Base-by-base conservation (phyloP, 2,888 invertebrate genomes). In the Drosophila paramelanica region DNA sequence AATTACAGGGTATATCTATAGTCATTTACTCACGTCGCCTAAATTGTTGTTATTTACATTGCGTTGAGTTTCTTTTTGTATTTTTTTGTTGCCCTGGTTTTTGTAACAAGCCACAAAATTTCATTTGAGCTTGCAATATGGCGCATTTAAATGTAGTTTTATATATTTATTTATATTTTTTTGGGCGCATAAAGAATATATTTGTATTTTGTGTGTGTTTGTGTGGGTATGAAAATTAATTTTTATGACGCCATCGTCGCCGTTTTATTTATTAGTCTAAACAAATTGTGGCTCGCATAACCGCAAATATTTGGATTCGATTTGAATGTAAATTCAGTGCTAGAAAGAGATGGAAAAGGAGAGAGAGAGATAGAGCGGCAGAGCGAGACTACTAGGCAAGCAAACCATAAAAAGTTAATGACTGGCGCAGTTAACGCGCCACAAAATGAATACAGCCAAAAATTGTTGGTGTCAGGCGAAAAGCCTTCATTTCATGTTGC, bases 71-170 rank as follows among this genome's bases (percentile, higher is more conserved):
- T 23, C 13, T 52, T 47, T 75, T 46, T 47, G 42, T 57, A 58
- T 33, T 17, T 47, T 8, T 25, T 27, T 33, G 7, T 25, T 66
- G 25, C 25, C 46, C 65, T 79, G 77, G 64, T 76, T 73, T 73
- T 69, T 72, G 66, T 46, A 74, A 68, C 73, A 72, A 71, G 73
- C 88, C 85, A 82, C 88, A 85, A 88, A 85, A 85, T 88, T 85
- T 85, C 88, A 85, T 85, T 85, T 82, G 67, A 75, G 79, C 73
- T 79, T 69, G 79, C 88, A 82, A 88, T 80, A 88, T 88, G 88
- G 73, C 57, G 81, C 79, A 79, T 88, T 88, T 82, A 72, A 79
- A 80, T 85, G 65, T 66, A 3, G 47, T 67, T 67, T 77, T 49
- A 51, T 53, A 39, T 43, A 27, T 70, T 76, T 42, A 31, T 33